Conservation (phyloP, 2,113 vertebrate species). For the Promerops cafer region DNA sequence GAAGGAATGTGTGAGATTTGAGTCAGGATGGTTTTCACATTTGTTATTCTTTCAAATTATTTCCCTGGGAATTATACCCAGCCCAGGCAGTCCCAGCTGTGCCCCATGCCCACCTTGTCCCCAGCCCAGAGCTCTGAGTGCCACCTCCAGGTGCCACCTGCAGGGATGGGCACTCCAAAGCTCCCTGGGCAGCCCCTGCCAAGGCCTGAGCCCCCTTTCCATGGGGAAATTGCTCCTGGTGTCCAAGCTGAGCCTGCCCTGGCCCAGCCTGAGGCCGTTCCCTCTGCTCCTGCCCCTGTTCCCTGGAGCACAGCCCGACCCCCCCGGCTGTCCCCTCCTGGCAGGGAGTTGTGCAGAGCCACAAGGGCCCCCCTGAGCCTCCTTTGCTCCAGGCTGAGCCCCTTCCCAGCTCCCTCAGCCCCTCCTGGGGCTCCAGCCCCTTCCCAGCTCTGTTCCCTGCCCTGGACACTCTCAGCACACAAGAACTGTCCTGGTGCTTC, state of each 20-base stretch:
- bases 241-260: background rate
- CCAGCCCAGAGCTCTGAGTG: background rate
- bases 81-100: rapidly evolving
- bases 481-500: background rate
- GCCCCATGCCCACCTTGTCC: background rate
- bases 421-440: too few species aligned
- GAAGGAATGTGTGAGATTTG: background rate
- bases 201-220: background rate
- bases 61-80: background rate
- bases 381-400: background rate
- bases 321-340: too few species aligned
- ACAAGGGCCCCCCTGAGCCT: background rate
- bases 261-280: background rate
- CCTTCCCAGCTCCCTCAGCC: background rate
- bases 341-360: too few species aligned
- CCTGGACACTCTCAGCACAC: background rate
- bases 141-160: background rate
- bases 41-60: background rate
- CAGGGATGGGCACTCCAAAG: background rate
- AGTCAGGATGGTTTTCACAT: background rate
- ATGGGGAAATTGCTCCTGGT: background rate
- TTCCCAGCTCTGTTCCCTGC: background rate
- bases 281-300: background rate
- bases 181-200: background rate
- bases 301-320: background rate